Base-by-base conservation (phyloP, 2,113 vertebrate species). In the Ardeotis arabs region DNA sequence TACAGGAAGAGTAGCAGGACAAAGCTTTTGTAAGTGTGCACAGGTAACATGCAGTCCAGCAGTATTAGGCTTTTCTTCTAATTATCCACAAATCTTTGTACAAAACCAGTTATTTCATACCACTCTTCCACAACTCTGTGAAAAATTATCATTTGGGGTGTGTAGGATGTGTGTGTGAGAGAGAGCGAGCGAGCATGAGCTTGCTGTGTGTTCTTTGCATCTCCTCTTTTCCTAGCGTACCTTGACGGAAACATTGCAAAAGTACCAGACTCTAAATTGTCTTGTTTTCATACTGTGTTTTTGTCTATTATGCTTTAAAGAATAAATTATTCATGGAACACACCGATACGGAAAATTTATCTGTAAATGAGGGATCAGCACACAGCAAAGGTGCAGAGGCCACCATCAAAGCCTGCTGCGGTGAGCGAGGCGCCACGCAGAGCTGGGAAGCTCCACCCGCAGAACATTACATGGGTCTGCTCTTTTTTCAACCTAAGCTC, bases 391-490 rank as follows among this genome's bases (percentile, higher is more conserved):
- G 11, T 21, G 56, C 67, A 87, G 23, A 55, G 89, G 44, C 37
- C 50, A 70, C 21, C 81, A 35, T 35, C 74, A 64, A 29, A 37
- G 69, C 45, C 60, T 72, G 74, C 53, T 45, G 37, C 6, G 2
- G 2, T 16, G 45, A 53, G 37, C 0, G 0, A 63, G 69, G 28
- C 39, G 64, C 27, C 29, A 5, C n/a, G 72, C 10, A 1, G 4
- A 19, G 39, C 70, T 24, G 50, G 62, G 31, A 56, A 79, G 50
- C 35, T 62, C 20, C 53, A 37, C 50, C 2, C 56, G 14, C 39
- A 64, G 52, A 81, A 75, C 2, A 3, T 53, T 64, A 28, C 70
- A 44, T 0, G 0, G 0, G 0, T 21, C 49, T 17, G 7, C 17
- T 69, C 16, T 33, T 35, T 72, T 28, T 23, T 1, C 73, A 59